Conservation (phyloP, 2,888 invertebrate species). For the Thymelicus sylvestris region DNA sequence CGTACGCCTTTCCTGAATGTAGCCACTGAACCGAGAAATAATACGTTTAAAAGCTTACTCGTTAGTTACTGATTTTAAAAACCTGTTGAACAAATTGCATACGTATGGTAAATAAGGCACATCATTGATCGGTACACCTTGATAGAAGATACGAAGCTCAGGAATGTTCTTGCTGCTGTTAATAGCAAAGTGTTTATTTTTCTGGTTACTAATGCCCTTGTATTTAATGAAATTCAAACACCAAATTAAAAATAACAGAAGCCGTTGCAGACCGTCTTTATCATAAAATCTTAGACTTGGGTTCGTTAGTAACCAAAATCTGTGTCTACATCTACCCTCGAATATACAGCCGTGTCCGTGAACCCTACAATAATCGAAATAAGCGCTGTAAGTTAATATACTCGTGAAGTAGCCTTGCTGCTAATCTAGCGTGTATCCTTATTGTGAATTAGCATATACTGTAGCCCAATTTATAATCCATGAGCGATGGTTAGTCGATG, state of each 20-base stretch:
- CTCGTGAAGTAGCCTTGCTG: conserved; percentile 74
- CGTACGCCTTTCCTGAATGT: conserved; percentile 99
- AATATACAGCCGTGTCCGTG: conserved; percentile 28
- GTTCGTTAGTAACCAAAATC: conserved; percentile 44
- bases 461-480: conserved; percentile 70
- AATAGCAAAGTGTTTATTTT: conserved; percentile 34
- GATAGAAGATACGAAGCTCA: conserved; percentile 74
- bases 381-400: conserved; percentile 38
- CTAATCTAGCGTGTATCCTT: conserved; percentile 75
- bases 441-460: conserved; percentile 79
- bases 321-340: conserved; percentile 23
- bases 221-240: conserved; percentile 12
- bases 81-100: conserved; percentile 25
- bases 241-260: neutral
- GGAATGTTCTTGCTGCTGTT: conserved; percentile 43
- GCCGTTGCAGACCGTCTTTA: neutral
- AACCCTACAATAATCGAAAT: conserved; percentile 21
- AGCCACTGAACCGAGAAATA: conserved; percentile 93
- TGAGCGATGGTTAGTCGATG: conserved; percentile 82
- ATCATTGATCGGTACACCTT: conserved; percentile 42
- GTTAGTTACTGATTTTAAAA: conserved; percentile 42
- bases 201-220: conserved; percentile 57
- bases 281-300: neutral
- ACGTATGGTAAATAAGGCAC: conserved; percentile 17
- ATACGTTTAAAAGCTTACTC: conserved; percentile 66